phyloP scores from a whole-genome alignment of 2,113 vertebrate genomes.

The Oryzias javanicus region DNA sequence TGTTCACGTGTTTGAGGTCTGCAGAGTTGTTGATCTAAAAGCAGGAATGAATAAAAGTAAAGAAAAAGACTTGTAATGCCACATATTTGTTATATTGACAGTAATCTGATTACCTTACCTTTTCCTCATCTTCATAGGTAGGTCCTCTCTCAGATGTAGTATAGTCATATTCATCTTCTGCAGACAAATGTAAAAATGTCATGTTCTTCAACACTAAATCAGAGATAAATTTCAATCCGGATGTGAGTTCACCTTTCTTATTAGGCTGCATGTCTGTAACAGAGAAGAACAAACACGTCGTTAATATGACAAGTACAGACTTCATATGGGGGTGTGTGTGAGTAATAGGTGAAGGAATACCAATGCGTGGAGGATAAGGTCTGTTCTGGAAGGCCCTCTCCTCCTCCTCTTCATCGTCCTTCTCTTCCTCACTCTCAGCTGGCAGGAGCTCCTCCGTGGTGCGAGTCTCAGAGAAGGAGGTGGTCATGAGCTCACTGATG shows the following conservation, averaged over 20 bases:
- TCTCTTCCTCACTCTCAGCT: constrained; percentile 80
- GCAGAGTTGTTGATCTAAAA: constrained; percentile 80
- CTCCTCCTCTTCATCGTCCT: constrained; percentile 81
- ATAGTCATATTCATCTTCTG: constrained; percentile 80
- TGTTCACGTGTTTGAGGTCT: constrained; percentile 83
- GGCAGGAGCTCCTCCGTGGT: constrained; percentile 83
- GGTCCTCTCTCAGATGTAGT: constrained; percentile 77
- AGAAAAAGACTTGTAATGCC: not conserved
- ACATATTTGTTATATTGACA: not conserved
- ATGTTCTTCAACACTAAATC: no score
- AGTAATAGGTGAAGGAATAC: constrained; percentile 38
- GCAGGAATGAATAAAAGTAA: not conserved
- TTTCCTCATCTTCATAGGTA: constrained; percentile 81
- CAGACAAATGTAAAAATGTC: constrained; percentile 9
- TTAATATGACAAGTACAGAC: not conserved
- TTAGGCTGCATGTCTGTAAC: constrained; percentile 73
- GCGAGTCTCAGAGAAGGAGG: constrained; percentile 82
- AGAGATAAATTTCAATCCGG: not conserved
- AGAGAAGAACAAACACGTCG: constrained; percentile 5
- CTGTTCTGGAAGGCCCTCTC: constrained; percentile 76
- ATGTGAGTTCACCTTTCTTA: constrained; percentile 76
- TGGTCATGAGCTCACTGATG: constrained; percentile 83
- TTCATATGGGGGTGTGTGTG: not conserved
- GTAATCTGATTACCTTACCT: constrained; percentile 56
- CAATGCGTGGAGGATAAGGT: constrained; percentile 76